Evolutionary conservation across 1,140 invertebrate species (phyloP), one percentile per base, ranked within the genome.

Genomic region (Bombus soroeensis): DNA sequence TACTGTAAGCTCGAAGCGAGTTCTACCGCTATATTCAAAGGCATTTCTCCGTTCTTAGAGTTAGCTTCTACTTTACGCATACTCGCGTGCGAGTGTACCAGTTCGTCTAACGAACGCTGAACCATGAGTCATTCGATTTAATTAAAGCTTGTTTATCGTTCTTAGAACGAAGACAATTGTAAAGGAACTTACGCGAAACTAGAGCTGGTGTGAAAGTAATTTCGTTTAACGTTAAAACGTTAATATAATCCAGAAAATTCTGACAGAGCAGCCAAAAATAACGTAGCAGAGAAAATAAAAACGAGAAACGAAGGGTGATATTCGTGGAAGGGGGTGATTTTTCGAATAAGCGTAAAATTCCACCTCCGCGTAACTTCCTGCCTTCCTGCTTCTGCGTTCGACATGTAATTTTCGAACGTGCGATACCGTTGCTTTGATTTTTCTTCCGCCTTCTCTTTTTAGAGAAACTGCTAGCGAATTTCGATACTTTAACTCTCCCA

Each of bases 341-440:
- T 62, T 57, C 68, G 68, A 41, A 25, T 22, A 39, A 72, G n/a
- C 68, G 68, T n/a, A 81, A 78, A 88, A 70, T 88, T 72, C 70
- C 86, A 78, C 86, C 73, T 71, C 28, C 39, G 39, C 68, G 85
- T 71, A 68, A 64, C 64, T 32, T 78, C 53, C 47, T 68, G 22
- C n/a, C 47, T 68, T 6, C 10, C 22, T 57, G 39, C 39, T 70
- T 64, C 84, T 77, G 79, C 32, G 78, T 70, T 80, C 81, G 85
- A 32, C 77, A 34, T 85, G 82, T 79, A 87, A 87, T 89, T 87
- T 82, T 89, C 78, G 78, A 81, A 66, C 73, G 53, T 70, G 59
- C 75, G 78, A 82, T 78, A 74, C 32, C 85, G 32, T 28, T 15
- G 25, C 47, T 76, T 41, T 59, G 32, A 57, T 76, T 34, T 76